A percentile compares a stretch with the other conserved stretches of the same genome.
Conservation (phyloP, 2,888 invertebrate genomes). For the Zelleria hepariella region DNA sequence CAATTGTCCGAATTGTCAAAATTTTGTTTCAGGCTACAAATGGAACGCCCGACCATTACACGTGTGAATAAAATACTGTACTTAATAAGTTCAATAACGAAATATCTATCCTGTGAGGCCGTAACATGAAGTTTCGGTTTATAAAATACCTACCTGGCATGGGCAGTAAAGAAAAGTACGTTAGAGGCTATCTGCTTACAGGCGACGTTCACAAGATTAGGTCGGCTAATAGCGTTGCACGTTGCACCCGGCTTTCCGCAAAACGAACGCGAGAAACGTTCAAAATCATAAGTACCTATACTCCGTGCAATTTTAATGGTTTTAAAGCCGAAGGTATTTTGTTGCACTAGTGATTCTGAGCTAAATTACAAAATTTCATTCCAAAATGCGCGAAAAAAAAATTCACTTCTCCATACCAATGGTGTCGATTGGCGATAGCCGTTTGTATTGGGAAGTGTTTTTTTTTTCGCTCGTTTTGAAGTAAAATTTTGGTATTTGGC, state of each 20-base stretch:
- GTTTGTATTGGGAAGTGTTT: no score
- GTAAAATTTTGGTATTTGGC: no score
- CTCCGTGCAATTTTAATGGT: no score
- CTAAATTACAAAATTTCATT: no score
- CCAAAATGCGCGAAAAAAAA: no score
- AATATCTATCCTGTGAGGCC: neutral
- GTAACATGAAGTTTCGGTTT: neutral
- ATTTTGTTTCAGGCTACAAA: conserved; percentile 2
- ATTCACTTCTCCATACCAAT: no score
- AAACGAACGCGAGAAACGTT: conserved; percentile 39
- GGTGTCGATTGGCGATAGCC: no score
- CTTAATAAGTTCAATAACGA: neutral
- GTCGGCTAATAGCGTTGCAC: conserved; percentile 15
- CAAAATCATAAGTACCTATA: conserved; percentile 38
- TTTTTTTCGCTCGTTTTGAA: no score
- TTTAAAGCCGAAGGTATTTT: no score
- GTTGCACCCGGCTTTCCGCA: conserved; percentile 25
- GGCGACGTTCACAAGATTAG: conserved; percentile 1
- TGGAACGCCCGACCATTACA: neutral
- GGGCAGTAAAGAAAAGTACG: neutral
- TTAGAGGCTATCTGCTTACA: neutral
- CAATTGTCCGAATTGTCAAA: conserved; percentile 56
- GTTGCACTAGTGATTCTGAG: no score
- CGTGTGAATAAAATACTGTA: neutral
- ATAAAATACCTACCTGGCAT: neutral